Evolutionary conservation across 92 coral and sea anemone genomes (phyloP).

Genomic region (Palythoa caribaeorum): DNA sequence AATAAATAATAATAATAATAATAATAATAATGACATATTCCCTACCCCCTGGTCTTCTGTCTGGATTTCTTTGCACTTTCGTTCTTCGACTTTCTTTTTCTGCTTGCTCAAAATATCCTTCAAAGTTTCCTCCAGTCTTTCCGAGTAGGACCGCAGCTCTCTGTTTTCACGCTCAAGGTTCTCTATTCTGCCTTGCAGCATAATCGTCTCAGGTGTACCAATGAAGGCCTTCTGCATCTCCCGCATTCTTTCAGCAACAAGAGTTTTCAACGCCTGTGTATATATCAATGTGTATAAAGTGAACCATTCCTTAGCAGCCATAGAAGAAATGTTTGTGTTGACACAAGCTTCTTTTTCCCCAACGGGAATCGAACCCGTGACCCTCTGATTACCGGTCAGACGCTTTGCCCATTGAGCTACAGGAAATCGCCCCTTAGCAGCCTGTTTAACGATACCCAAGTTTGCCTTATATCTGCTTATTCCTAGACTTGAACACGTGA

Average conservation of each 20-base stretch:
- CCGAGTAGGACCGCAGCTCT: constrained; percentile 74
- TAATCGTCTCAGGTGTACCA: constrained; percentile 57
- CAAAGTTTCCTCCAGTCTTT: constrained; percentile 78
- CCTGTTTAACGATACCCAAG: too few species aligned
- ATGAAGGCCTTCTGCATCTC: constrained; percentile 74
- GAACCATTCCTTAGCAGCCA: too few species aligned
- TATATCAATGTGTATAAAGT: background rate
- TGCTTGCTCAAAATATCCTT: constrained; percentile 65
- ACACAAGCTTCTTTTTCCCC: too few species aligned
- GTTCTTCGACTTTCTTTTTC: constrained; percentile 41
- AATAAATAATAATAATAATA: too few species aligned
- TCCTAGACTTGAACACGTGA: too few species aligned
- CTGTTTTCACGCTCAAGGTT: constrained; percentile 84
- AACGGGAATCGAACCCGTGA: too few species aligned
- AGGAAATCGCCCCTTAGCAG: too few species aligned
- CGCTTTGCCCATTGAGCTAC: too few species aligned
- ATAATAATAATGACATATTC: background rate
- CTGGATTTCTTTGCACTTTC: constrained; percentile 52
- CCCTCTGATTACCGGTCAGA: too few species aligned
- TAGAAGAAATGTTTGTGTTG: too few species aligned
- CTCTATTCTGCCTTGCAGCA: constrained; percentile 65
- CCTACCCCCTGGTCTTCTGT: constrained; percentile 66
- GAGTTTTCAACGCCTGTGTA: constrained; percentile 69
- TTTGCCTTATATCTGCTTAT: too few species aligned
- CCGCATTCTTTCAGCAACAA: constrained; percentile 84